Base-by-base conservation (phyloP, 2,113 vertebrate species). In the Poecile atricapillus region DNA sequence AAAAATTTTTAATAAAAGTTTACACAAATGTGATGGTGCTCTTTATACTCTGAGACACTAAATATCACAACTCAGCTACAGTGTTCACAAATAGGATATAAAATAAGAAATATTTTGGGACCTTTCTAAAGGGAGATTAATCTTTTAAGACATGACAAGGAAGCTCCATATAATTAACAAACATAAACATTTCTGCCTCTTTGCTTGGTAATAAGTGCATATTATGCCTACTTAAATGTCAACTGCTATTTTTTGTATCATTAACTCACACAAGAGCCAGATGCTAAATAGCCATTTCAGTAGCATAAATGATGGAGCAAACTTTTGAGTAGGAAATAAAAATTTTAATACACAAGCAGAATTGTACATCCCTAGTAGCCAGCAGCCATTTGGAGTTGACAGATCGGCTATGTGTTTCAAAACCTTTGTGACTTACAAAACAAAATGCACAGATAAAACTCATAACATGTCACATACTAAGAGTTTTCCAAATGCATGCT, bases 111-210 rank as follows among this genome's bases (percentile, higher is more conserved):
- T 71, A 78, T 82, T 85, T 31, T 14, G 50, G 14, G 70, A 67
- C 11, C 35, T 91, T 92, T 92, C 52, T 56, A 67, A 74, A 71
- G 35, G 15, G 23, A 89, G 47, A 83, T 83, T 41, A 86, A 25
- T 63, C 31, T 87, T 87, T 79, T 44, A 15, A 84, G 84, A 82
- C 58, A 53, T 70, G n/a, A 43, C 69, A 62, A 15, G 16, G 47
- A 87, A 67, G 11, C 44, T 85, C 58, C 13, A 41, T 67, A 49
- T 87, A 93, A 83, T 89, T 89, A 81, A 84, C 21, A 83, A 93
- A 58, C 22, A 76, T 59, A 95, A 95, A 91, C 16, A 75, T 84
- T 94, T 90, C 69, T 79, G 74, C 3, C 56, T 87, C 47, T 92
- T 43, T 87, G 15, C 33, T 78, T 75, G 62, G 27, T 90, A 90